A percentile compares a stretch with the other conserved stretches of the same genome.
These are phyloP conservation scores for Adelphocoris suturalis DNA, from an alignment of 2,888 invertebrate species.

Conservation along the genomic window DNA sequence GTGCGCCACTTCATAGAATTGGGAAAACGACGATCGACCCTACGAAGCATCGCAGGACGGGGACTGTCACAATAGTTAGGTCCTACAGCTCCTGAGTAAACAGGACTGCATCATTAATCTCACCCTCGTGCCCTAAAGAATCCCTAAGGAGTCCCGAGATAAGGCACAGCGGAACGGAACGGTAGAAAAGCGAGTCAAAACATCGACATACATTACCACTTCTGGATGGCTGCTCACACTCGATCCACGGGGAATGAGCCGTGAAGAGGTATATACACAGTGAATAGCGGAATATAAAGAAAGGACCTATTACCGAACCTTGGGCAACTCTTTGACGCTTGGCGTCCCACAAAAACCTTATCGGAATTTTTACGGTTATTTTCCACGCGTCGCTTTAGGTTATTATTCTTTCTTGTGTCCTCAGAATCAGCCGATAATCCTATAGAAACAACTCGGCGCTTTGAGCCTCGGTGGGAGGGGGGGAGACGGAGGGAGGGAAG, in stretches of 20 bases:
- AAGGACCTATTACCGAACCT: constrained; percentile 15
- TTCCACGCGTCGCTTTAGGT: not conserved
- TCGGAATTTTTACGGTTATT: not conserved
- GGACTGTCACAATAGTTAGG: too few species aligned
- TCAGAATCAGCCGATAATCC: too few species aligned
- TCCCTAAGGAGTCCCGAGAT: not conserved
- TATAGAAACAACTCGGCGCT: too few species aligned
- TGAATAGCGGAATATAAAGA: not conserved
- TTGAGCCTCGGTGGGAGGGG: too few species aligned
- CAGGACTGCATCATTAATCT: not conserved
- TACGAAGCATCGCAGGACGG: too few species aligned
- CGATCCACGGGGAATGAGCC: not conserved
- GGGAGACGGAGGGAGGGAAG: too few species aligned
- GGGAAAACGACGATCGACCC: too few species aligned
- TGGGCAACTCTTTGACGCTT: not conserved
- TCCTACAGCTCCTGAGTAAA: too few species aligned
- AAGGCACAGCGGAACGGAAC: not conserved
- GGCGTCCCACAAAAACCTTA: not conserved
- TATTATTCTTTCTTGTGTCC: too few species aligned
- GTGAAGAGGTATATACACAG: not conserved
- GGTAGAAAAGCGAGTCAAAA: constrained; percentile 1
- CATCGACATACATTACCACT: constrained; percentile 16
- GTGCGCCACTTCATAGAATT: too few species aligned
- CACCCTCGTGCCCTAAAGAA: not conserved
- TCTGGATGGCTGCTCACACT: constrained; percentile 17